Conservation (phyloP, 2,797 vertebrate genomes). For the Sebastes vulpes region DNA sequence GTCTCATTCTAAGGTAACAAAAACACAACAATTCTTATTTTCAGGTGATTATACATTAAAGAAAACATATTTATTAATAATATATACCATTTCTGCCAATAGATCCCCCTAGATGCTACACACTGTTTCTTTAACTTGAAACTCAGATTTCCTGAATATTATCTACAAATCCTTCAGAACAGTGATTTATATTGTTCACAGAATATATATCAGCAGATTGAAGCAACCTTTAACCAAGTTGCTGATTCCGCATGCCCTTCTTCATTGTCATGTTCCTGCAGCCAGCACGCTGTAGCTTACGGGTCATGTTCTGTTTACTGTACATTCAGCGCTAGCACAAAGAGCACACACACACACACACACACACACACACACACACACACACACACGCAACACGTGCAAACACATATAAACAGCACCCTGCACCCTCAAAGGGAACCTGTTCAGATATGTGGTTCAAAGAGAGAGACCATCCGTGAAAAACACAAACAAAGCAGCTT, state of each 20-base stretch:
- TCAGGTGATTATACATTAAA: too few species aligned
- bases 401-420: slow-evolving; percentile 10
- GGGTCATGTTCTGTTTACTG: slow-evolving; percentile 47
- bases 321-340: slow-evolving; percentile 31
- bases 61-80: too few species aligned
- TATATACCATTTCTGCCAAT: not conserved
- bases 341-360: not conserved
- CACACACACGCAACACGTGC: not conserved
- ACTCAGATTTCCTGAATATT: not conserved
- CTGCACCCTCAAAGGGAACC: slow-evolving; percentile 2
- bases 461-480: slow-evolving; percentile 21
- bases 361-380: not conserved
- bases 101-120: not conserved
- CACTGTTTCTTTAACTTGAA: not conserved
- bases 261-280: not conserved
- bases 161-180: not conserved
- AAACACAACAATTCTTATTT: too few species aligned
- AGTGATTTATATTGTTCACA: not conserved
- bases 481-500: slow-evolving; percentile 46
- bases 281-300: not conserved
- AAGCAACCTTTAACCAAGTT: not conserved
- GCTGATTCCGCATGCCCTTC: not conserved
- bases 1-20: too few species aligned
- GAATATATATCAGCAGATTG: not conserved
- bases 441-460: slow-evolving; percentile 15